Evolutionary conservation across 2,888 invertebrate species (phyloP).

Genomic region (Priocnemis perturbator): DNA sequence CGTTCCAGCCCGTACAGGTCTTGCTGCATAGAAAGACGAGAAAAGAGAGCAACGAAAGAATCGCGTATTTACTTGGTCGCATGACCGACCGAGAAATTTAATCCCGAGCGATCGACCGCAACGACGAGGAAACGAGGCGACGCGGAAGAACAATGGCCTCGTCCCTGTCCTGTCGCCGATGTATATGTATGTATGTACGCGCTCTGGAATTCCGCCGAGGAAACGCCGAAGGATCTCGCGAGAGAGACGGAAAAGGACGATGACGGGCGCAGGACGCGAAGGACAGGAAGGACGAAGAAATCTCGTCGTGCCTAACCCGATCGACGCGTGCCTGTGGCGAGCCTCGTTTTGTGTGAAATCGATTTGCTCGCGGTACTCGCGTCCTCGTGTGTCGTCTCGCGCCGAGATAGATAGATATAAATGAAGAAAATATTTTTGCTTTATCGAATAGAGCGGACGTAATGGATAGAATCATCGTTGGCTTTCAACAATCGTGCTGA

Average conservation of each 20-base stretch:
- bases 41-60: conserved; percentile 34
- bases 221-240: conserved; percentile 16
- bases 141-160: conserved; percentile 58
- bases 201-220: conserved; percentile 40
- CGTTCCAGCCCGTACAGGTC: too few relatives aligned
- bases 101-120: conserved; percentile 58
- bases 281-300: conserved; percentile 1
- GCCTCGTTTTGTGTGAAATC: conserved; percentile 15
- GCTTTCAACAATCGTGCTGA: too few relatives aligned
- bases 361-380: background rate
- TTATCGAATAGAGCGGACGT: too few relatives aligned
- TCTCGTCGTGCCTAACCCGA: conserved; percentile 19
- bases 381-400: too few relatives aligned
- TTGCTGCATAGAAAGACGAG: conserved; percentile 1
- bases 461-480: too few relatives aligned
- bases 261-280: background rate
- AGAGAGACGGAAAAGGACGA: conserved; percentile 5
- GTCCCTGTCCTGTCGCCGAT: conserved; percentile 22
- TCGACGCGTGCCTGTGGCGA: conserved; percentile 31
- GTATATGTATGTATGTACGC: conserved; percentile 14
- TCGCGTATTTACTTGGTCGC: conserved; percentile 52
- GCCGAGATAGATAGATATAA: too few relatives aligned
- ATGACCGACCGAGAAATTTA: conserved; percentile 54
- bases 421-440: too few relatives aligned
- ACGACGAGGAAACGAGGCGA: conserved; percentile 57